These are phyloP conservation scores for Mesochorus sp. DNA, from an alignment of 2,888 invertebrate species.

Conservation along the genomic window DNA sequence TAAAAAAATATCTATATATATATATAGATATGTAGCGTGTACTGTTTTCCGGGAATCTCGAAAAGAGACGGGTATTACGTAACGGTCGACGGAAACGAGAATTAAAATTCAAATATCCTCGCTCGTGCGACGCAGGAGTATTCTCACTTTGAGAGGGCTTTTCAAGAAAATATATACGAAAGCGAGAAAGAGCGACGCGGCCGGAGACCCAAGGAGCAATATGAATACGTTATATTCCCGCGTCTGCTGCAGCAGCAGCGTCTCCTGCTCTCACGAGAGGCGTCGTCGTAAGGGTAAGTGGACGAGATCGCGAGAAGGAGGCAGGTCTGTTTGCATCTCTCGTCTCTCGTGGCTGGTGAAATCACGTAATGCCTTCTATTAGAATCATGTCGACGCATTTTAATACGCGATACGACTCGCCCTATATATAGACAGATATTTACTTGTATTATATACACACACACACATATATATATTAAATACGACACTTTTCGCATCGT, in stretches of 20 bases:
- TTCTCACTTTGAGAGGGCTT: slow-evolving; percentile 43
- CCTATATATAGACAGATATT: no score
- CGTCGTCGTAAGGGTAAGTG: neutral
- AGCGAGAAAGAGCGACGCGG: slow-evolving; percentile 50
- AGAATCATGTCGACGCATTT: slow-evolving; percentile 80
- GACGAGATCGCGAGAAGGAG: slow-evolving; percentile 25
- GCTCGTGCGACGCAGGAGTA: slow-evolving; percentile 18
- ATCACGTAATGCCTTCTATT: slow-evolving; percentile 77
- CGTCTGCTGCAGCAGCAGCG: no score
- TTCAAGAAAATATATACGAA: slow-evolving; percentile 14
- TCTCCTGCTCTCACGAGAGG: slow-evolving; percentile 20
- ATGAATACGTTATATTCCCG: slow-evolving; percentile 76
- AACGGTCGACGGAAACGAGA: slow-evolving; percentile 20
- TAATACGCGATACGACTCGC: slow-evolving; percentile 69
- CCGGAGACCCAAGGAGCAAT: slow-evolving; percentile 66
- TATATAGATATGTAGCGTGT: neutral
- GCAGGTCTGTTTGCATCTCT: slow-evolving; percentile 13
- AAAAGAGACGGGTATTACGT: slow-evolving; percentile 25
- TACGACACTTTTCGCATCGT: no score
- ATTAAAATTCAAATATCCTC: slow-evolving; percentile 59
- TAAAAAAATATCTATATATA: neutral
- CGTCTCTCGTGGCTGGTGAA: slow-evolving; percentile 48
- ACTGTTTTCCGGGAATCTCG: slow-evolving; percentile 3
- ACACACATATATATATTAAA: no score
- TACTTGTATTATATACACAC: no score